phyloP scores from a whole-genome alignment of 2,797 vertebrate species.

The Gymnopithys bicolor region DNA sequence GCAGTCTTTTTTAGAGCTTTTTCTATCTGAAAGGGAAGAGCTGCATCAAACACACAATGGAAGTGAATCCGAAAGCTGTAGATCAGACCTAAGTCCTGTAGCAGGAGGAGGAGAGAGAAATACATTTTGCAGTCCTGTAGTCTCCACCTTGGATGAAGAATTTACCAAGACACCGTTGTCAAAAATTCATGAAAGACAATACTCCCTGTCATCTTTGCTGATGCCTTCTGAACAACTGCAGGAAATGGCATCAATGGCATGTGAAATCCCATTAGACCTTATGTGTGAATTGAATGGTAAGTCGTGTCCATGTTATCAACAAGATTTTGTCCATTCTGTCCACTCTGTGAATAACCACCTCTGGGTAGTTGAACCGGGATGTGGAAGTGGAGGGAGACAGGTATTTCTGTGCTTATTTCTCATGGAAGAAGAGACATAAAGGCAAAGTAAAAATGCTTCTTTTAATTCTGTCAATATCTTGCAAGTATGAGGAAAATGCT shows the following conservation, averaged over 20 bases:
- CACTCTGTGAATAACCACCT: not conserved
- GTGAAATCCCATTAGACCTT: not conserved
- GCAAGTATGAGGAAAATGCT: not conserved
- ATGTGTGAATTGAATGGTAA: slow-evolving; percentile 63
- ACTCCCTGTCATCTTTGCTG: slow-evolving; percentile 46
- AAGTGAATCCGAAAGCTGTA: not conserved
- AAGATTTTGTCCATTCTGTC: not conserved
- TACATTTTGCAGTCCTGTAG: not conserved
- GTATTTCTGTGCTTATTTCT: not conserved
- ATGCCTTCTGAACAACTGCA: slow-evolving; percentile 47
- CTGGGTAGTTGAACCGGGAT: not conserved
- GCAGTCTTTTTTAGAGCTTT: too few species aligned
- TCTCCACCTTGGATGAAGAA: slow-evolving; percentile 17
- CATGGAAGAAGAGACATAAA: not conserved
- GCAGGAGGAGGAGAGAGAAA: not conserved
- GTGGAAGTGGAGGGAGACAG: not conserved
- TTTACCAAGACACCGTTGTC: not conserved
- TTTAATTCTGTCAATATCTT: not conserved
- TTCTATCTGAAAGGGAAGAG: not conserved
- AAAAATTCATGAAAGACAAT: slow-evolving; percentile 14
- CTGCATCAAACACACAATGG: not conserved
- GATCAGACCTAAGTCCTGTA: not conserved
- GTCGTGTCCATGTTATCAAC: slow-evolving; percentile 8
- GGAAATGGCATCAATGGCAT: not conserved
- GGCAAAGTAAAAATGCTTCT: not conserved